phyloP scores from a whole-genome alignment of 2,888 invertebrate species.

The Papilio protenor region DNA sequence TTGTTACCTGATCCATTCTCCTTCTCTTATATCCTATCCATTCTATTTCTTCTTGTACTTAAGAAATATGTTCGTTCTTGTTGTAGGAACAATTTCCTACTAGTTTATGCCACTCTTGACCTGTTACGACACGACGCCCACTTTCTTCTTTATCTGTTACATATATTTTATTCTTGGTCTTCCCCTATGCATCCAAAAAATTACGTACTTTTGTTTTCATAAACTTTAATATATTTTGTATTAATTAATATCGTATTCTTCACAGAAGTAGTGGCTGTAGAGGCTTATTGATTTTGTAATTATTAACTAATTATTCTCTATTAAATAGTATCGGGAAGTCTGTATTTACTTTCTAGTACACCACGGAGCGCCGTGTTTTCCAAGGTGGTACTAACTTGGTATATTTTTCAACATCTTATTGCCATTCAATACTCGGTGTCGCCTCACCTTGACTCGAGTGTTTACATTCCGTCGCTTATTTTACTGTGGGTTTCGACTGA shows the following conservation, averaged over 20 bases:
- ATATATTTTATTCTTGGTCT: too few species aligned
- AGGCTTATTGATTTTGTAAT: not conserved
- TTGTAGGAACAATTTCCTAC: too few species aligned
- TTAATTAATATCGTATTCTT: not conserved
- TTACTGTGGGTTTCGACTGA: not conserved
- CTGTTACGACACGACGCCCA: too few species aligned
- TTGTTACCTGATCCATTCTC: too few species aligned
- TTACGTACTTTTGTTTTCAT: not conserved
- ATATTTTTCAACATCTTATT: conserved; percentile 21
- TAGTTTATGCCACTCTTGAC: too few species aligned
- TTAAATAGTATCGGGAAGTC: not conserved
- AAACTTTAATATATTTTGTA: not conserved
- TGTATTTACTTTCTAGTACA: not conserved
- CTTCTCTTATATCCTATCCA: too few species aligned
- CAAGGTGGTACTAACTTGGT: conserved; percentile 13
- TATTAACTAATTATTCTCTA: not conserved
- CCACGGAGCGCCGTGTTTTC: not conserved
- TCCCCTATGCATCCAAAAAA: too few species aligned
- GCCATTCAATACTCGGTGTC: conserved; percentile 15
- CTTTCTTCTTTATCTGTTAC: too few species aligned
- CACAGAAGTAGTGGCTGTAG: not conserved
- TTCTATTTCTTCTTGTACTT: too few species aligned
- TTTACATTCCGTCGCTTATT: conserved; percentile 18
- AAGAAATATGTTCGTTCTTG: too few species aligned
- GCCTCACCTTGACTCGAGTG: conserved; percentile 15